Evolutionary conservation across 2,797 vertebrate species (phyloP).

Genomic region (Arremon aurantiirostris): DNA sequence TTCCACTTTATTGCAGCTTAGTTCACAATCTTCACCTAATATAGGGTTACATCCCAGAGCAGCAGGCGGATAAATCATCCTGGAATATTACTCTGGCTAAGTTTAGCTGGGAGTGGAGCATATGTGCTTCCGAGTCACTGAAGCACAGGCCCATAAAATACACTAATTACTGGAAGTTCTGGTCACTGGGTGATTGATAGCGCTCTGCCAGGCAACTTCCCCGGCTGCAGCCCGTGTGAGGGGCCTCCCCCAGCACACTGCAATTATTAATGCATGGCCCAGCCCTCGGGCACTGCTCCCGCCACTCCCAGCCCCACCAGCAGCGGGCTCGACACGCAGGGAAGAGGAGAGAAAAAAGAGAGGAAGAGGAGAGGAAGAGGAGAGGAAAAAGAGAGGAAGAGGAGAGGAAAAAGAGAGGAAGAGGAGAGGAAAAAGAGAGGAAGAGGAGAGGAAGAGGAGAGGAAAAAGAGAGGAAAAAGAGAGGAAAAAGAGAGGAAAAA

Average conservation of each 20-base stretch:
- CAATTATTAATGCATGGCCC: slow-evolving; percentile 84
- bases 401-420: too few relatives aligned
- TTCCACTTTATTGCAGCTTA: slow-evolving; percentile 82
- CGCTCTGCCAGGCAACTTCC: slow-evolving; percentile 81
- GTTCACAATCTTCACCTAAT: slow-evolving; percentile 77
- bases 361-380: too few relatives aligned
- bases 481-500: too few relatives aligned
- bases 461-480: too few relatives aligned
- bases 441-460: too few relatives aligned
- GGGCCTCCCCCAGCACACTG: slow-evolving; percentile 74
- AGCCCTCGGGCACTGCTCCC: slow-evolving; percentile 73
- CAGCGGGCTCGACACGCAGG: slow-evolving; percentile 50
- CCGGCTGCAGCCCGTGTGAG: slow-evolving; percentile 71
- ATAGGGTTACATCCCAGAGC: slow-evolving; percentile 79
- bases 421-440: too few relatives aligned
- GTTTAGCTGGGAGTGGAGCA: slow-evolving; percentile 79
- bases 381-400: too few relatives aligned
- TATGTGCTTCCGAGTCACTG: slow-evolving; percentile 80
- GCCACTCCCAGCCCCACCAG: slow-evolving; percentile 56
- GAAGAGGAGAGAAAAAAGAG: too few relatives aligned
- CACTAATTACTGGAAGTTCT: slow-evolving; percentile 87
- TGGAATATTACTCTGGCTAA: slow-evolving; percentile 79
- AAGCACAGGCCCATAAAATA: slow-evolving; percentile 85
- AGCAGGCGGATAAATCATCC: slow-evolving; percentile 84
- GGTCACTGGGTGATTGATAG: slow-evolving; percentile 87